phyloP scores from a whole-genome alignment of 2,888 invertebrate species.

The Cynaeus angustus region DNA sequence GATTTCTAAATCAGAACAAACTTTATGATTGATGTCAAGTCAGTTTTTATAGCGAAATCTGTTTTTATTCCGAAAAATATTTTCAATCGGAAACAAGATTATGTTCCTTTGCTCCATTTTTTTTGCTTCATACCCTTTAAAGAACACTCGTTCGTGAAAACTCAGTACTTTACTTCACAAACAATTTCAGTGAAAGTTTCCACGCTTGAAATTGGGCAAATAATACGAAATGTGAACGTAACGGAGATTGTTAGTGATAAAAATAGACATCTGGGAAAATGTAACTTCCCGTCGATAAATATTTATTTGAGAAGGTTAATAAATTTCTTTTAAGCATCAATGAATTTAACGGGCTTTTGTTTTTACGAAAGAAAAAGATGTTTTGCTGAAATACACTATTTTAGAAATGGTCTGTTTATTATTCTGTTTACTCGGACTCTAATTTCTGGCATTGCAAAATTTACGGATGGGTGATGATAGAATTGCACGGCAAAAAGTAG shows the following conservation, averaged over 20 bases:
- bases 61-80: background rate
- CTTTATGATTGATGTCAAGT: background rate
- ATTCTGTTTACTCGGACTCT: constrained; percentile 38
- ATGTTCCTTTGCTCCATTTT: constrained; percentile 16
- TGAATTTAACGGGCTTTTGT: constrained; percentile 30
- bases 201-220: constrained; percentile 29
- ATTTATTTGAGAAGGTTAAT: constrained; percentile 45
- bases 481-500: constrained; percentile 30
- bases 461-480: constrained; percentile 33
- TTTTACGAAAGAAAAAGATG: constrained; percentile 37
- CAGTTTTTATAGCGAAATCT: background rate
- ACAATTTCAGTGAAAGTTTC: constrained; percentile 34
- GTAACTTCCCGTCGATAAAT: constrained; percentile 41
- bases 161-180: constrained; percentile 39
- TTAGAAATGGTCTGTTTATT: constrained; percentile 40
- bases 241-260: constrained; percentile 26
- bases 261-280: constrained; percentile 33
- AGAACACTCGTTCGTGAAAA: constrained; percentile 21
- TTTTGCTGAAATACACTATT: constrained; percentile 35
- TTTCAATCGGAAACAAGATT: constrained; percentile 25
- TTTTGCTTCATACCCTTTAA: constrained; percentile 20
- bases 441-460: constrained; percentile 42
- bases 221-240: constrained; percentile 11
- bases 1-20: background rate
- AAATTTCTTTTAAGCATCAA: constrained; percentile 32